These are phyloP conservation scores for Brachylomia viminalis DNA, from an alignment of 2,888 invertebrate species.

Conservation along the genomic window DNA sequence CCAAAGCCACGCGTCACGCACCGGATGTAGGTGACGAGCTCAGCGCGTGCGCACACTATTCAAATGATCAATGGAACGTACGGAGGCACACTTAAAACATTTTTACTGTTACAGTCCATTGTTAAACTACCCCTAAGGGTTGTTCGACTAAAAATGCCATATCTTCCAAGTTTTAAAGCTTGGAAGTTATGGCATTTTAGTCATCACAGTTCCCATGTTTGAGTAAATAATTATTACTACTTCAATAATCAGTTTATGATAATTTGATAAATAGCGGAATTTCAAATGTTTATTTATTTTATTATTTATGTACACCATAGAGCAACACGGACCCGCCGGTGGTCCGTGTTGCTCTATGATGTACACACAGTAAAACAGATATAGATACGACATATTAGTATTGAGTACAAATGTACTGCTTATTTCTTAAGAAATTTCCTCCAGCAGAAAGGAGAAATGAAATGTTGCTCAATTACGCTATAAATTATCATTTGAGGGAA, in stretches of 20 bases:
- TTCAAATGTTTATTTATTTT: no score
- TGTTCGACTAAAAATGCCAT: background rate
- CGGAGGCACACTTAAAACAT: conserved; percentile 90
- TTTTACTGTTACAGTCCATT: conserved; percentile 86
- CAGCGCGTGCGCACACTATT: conserved; percentile 84
- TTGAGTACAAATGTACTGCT: no score
- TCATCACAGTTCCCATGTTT: background rate
- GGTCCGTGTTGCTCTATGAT: no score
- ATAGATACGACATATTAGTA: no score
- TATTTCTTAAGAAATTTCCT: no score
- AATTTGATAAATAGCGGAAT: background rate
- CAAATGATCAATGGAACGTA: conserved; percentile 87
- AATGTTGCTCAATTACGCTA: background rate
- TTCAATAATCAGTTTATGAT: background rate
- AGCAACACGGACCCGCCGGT: no score
- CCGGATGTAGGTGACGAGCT: conserved; percentile 85
- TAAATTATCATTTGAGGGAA: no score
- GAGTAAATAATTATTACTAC: background rate
- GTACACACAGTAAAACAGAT: no score
- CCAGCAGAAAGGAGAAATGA: no score
- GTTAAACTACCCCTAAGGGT: conserved; percentile 72
- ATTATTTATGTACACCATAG: no score
- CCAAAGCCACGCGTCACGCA: conserved; percentile 81
- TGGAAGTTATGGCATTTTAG: conserved; percentile 53
- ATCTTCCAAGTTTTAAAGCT: conserved; percentile 60